phyloP scores from a whole-genome alignment of 2,888 invertebrate species.

The Eilema griseolum region DNA sequence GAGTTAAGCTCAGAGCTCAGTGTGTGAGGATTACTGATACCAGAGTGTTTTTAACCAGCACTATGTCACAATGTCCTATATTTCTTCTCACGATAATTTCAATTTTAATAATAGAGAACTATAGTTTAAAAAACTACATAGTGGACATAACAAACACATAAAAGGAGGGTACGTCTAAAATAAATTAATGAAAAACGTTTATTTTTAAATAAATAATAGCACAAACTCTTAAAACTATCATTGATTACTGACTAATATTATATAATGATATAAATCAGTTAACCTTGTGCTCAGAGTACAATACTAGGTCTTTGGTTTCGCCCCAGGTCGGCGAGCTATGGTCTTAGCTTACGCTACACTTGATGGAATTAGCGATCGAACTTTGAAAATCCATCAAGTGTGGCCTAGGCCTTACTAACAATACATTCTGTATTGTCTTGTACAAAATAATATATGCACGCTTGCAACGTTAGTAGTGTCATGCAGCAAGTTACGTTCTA shows the following conservation, averaged over 20 bases:
- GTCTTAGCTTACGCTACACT: not conserved
- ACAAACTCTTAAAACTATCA: not conserved
- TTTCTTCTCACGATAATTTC: no score
- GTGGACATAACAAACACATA: not conserved
- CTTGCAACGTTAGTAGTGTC: not conserved
- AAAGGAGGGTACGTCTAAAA: not conserved
- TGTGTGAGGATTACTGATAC: no score
- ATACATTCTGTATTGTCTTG: conserved; percentile 4
- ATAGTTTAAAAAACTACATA: not conserved
- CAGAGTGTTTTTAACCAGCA: no score
- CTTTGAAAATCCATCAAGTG: not conserved
- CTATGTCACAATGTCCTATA: no score
- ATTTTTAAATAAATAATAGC: conserved; percentile 3
- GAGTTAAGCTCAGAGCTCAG: no score
- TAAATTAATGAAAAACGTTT: not conserved
- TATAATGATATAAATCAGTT: not conserved
- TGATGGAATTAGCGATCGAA: not conserved
- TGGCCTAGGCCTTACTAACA: not conserved
- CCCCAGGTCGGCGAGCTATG: not conserved
- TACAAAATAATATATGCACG: not conserved
- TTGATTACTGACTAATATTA: not conserved
- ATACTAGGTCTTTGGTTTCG: conserved; percentile 3
- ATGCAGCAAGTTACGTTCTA: not conserved
- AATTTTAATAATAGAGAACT: no score
- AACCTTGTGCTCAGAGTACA: not conserved